phyloP scores from a whole-genome alignment of 2,888 invertebrate species.

The Pachycephus smyrnensis region DNA sequence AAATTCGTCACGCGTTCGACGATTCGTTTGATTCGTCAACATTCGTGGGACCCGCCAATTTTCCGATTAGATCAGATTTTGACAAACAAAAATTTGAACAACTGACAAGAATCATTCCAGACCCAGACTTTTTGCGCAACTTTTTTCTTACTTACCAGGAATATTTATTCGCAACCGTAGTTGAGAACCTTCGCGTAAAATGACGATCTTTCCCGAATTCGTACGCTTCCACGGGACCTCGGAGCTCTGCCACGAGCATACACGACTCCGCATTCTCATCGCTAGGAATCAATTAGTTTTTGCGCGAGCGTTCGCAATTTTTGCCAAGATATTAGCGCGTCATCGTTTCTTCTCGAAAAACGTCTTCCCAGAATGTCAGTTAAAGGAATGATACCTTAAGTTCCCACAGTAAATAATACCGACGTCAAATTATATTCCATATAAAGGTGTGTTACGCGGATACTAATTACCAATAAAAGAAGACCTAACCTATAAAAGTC shows the following conservation, averaged over 20 bases:
- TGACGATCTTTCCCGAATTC: not conserved
- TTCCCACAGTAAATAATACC: not conserved
- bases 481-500: not conserved
- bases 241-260: not conserved
- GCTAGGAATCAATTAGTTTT: not conserved
- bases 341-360: not conserved
- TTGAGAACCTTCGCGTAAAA: not conserved
- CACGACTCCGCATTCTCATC: not conserved
- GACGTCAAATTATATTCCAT: not conserved
- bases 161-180: not conserved
- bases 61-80: not conserved
- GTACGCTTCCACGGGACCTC: no score
- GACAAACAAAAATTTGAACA: not conserved
- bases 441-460: no score
- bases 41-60: not conserved
- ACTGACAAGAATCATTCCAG: not conserved
- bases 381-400: not conserved
- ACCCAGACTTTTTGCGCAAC: not conserved
- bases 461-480: no score
- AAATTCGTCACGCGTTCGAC: not conserved
- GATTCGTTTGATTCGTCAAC: not conserved
- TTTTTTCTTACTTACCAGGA: not conserved
- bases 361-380: not conserved
- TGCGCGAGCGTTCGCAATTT: not conserved
- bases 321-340: not conserved